phyloP scores from a whole-genome alignment of 1,140 invertebrate species.

The Caenorhabditis tropicalis region DNA sequence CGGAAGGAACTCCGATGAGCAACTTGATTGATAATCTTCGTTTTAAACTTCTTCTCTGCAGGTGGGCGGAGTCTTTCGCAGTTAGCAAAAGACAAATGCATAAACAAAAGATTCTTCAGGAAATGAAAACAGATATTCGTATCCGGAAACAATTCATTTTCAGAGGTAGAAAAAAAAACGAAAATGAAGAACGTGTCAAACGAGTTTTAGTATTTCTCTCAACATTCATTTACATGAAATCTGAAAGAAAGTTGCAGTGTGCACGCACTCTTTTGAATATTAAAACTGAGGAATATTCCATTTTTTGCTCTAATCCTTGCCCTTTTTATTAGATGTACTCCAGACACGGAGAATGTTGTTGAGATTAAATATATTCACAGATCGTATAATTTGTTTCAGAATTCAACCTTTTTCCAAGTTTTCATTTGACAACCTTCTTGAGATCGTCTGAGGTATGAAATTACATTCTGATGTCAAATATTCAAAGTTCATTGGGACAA shows the following conservation, averaged over 20 bases:
- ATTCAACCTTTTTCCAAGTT: too few species aligned
- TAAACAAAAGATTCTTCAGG: not conserved
- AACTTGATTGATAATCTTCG: conserved; percentile 12
- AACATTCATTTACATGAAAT: not conserved
- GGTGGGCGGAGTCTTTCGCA: conserved; percentile 11
- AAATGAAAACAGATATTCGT: not conserved
- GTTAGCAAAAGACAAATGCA: not conserved
- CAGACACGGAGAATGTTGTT: not conserved
- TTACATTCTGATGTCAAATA: too few species aligned
- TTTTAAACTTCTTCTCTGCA: conserved; percentile 18
- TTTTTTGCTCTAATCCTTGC: not conserved
- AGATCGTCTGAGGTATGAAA: too few species aligned
- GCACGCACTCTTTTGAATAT: conserved; percentile 35
- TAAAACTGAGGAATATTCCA: not conserved
- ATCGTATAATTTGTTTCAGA: too few species aligned
- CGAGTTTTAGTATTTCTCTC: not conserved
- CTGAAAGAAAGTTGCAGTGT: not conserved
- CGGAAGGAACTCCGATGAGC: not conserved
- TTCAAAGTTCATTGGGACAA: too few species aligned
- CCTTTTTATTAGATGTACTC: not conserved
- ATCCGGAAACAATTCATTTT: too few species aligned
- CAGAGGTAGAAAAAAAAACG: too few species aligned
- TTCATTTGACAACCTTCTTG: too few species aligned
- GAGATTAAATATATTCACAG: not conserved
- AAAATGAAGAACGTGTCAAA: not conserved